phyloP scores from a whole-genome alignment of 2,113 vertebrate genomes.

The Podarcis cretensis region DNA sequence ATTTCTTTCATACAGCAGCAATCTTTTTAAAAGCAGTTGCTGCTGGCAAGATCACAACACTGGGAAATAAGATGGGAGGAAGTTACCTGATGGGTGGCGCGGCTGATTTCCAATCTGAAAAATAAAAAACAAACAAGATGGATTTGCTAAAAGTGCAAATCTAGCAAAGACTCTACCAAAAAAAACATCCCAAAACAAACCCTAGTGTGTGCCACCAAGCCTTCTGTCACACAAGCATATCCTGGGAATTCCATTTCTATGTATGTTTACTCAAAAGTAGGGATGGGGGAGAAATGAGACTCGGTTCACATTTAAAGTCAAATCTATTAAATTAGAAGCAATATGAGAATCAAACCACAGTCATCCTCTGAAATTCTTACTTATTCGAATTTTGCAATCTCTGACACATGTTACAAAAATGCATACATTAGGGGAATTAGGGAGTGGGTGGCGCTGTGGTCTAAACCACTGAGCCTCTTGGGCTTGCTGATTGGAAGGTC shows the following conservation, averaged over 20 bases:
- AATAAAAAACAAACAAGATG: slow-evolving; percentile 57
- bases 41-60: not conserved
- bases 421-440: too few relatives aligned
- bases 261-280: too few relatives aligned
- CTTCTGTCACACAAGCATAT: not conserved
- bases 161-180: not conserved
- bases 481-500: too few relatives aligned
- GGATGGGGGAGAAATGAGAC: too few relatives aligned
- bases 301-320: too few relatives aligned
- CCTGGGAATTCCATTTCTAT: not conserved
- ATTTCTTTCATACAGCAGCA: accelerated
- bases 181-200: not conserved
- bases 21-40: not conserved
- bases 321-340: too few relatives aligned
- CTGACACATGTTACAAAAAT: too few relatives aligned
- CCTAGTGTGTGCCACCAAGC: not conserved
- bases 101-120: slow-evolving; percentile 75
- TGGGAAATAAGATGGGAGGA: not conserved
- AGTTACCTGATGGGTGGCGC: slow-evolving; percentile 64
- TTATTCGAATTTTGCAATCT: too few relatives aligned
- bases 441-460: too few relatives aligned
- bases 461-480: too few relatives aligned
- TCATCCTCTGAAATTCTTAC: too few relatives aligned
- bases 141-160: not conserved
- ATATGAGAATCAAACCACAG: too few relatives aligned